Conservation (phyloP, 2,888 invertebrate genomes). For the Tiliacea aurago region DNA sequence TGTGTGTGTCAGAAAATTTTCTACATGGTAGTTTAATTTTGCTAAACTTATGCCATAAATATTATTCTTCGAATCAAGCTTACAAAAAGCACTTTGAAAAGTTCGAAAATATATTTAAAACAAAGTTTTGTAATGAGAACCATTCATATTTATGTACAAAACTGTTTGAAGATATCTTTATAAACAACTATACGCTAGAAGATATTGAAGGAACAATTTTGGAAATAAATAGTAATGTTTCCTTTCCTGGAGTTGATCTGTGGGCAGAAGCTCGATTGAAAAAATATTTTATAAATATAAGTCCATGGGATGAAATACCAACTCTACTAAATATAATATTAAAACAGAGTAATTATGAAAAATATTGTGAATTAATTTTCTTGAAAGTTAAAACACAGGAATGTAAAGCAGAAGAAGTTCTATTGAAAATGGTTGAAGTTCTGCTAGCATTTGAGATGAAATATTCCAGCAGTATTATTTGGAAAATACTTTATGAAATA, state of each 20-base stretch:
- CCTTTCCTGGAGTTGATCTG: slow-evolving; percentile 74
- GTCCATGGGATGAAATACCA: slow-evolving; percentile 73
- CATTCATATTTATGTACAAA: slow-evolving; percentile 80
- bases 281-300: slow-evolving; percentile 68
- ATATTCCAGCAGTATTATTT: slow-evolving; percentile 72
- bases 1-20: slow-evolving; percentile 76
- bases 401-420: slow-evolving; percentile 58
- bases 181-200: slow-evolving; percentile 46
- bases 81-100: slow-evolving; percentile 58
- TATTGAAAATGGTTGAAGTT: slow-evolving; percentile 68
- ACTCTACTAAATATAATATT: slow-evolving; percentile 71
- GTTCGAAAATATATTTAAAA: slow-evolving; percentile 67
- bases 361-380: slow-evolving; percentile 73
- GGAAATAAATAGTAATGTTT: slow-evolving; percentile 66
- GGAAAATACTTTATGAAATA: slow-evolving; percentile 81
- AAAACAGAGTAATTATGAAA: slow-evolving; percentile 74
- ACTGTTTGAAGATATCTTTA: slow-evolving; percentile 72
- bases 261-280: slow-evolving; percentile 78
- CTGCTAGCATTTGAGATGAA: slow-evolving; percentile 73
- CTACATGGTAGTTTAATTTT: slow-evolving; percentile 83
- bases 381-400: slow-evolving; percentile 70
- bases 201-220: slow-evolving; percentile 69
- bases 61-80: slow-evolving; percentile 59
- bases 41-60: slow-evolving; percentile 72
- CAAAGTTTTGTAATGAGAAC: slow-evolving; percentile 56